Evolutionary conservation across 2,797 vertebrate genomes (phyloP), one percentile per base, ranked within the genome.

Genomic region (Labeo calbasu): DNA sequence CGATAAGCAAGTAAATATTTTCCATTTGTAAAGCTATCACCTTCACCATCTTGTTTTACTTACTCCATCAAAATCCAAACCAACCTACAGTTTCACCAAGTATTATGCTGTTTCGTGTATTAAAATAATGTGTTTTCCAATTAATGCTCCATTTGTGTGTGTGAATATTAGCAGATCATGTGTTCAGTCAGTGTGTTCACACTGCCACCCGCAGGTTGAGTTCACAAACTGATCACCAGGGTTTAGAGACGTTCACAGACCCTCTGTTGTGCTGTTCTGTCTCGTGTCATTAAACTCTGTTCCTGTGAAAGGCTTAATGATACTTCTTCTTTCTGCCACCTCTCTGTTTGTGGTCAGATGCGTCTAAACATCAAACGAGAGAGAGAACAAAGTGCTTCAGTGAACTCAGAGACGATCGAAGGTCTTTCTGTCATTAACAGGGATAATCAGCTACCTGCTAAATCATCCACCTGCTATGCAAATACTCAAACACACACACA

Each of bases 401-500:
- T 51, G 2, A 23, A 25, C 23, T 21, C 9, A 0, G 68, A 59
- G 66, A 11, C 48, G 10, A n/a, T 53, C 36, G 17, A 72, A 82
- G 25, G 25, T 11, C 55, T 81, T 55, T 82, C 81, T 68, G 61
- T 83, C 68, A 55, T 83, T 83, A 55, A 57, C 79, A 46, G 66
- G 78, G 36, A 80, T 81, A 63, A 77, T 77, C 72, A 55, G 63
- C 28, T 23, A 25, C 12, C 61, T 43, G 73, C 40, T 71, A 57
- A 78, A 79, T 55, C 48, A 71, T 79, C 59, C 43, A 46, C 57
- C 77, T 85, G 57, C 55, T 80, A 73, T 81, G 71, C 84, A 85
- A 72, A 85, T 81, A 76, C 59, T 50, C 70, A 46, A 19, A 63
- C 13, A 51, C 21, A 53, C 59, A 66, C 40, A 65, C 69, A 48